Percentiles rank a stretch among this genome's conserved stretches.
Evolutionary conservation across 2,888 invertebrate genomes (phyloP).

Genomic region (Volucella inanis): DNA sequence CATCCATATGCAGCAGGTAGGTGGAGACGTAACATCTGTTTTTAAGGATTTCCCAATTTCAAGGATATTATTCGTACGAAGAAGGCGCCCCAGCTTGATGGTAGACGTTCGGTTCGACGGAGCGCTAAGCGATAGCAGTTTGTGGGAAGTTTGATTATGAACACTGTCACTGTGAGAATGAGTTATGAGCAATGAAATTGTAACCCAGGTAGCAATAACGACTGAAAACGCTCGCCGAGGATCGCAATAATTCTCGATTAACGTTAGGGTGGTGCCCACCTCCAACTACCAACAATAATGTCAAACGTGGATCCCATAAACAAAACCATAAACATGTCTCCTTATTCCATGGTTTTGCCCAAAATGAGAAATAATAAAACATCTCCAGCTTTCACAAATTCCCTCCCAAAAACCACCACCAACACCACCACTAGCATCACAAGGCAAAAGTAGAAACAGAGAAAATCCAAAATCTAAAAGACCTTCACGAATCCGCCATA

Average conservation of each 20-base stretch:
- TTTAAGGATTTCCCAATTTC: constrained; percentile 74
- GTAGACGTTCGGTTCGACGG: too few relatives aligned
- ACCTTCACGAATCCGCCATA: constrained; percentile 73
- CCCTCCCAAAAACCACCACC: constrained; percentile 25
- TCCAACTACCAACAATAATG: constrained; percentile 65
- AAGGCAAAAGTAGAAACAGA: too few relatives aligned
- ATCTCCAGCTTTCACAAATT: constrained; percentile 48
- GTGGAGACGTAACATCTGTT: constrained; percentile 69
- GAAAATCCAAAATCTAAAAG: constrained; percentile 10
- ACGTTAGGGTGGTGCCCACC: constrained; percentile 26
- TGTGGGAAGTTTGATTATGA: constrained; percentile 63
- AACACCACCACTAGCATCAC: background rate
- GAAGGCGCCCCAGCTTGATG: constrained; percentile 2
- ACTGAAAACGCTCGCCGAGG: constrained; percentile 53
- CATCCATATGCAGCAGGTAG: constrained; percentile 55
- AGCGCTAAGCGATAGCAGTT: constrained; percentile 9
- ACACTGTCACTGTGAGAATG: constrained; percentile 68
- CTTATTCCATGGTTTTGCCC: constrained; percentile 73
- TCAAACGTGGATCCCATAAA: constrained; percentile 74
- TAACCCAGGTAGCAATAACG: constrained; percentile 71
- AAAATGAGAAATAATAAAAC: constrained; percentile 74
- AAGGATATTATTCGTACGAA: constrained; percentile 69
- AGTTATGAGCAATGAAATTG: constrained; percentile 69
- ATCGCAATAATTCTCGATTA: constrained; percentile 72
- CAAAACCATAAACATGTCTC: constrained; percentile 76